A percentile compares a stretch with the other conserved stretches of the same genome.
Evolutionary conservation across 2,113 vertebrate species (phyloP).

Genomic region (Seriola aureovittata): DNA sequence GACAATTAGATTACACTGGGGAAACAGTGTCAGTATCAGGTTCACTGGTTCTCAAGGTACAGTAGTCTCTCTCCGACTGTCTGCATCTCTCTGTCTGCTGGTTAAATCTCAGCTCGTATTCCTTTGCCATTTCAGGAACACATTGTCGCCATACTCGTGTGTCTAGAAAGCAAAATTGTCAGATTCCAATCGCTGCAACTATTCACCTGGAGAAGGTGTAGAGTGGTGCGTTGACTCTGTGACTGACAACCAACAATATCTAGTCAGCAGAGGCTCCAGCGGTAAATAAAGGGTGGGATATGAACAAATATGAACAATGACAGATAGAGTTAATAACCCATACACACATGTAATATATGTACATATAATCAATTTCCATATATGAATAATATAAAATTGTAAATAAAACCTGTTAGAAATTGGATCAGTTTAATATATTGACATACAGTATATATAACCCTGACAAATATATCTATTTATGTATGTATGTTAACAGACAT

Average conservation of each 20-base stretch:
- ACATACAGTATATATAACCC: no score
- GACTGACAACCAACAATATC: neutral
- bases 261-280: neutral
- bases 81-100: neutral
- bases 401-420: no score
- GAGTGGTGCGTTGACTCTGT: neutral
- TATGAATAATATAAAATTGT: no score
- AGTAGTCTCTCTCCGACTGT: neutral
- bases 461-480: no score
- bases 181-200: neutral
- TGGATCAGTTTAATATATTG: no score
- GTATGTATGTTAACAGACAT: no score
- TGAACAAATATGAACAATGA: no score
- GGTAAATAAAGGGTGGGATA: no score
- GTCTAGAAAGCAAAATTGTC: neutral
- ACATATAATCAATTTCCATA: no score
- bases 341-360: no score
- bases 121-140: constrained; percentile 13
- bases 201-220: neutral
- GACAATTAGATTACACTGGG: constrained; percentile 4
- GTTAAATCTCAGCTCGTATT: constrained; percentile 1
- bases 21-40: constrained; percentile 22
- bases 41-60: constrained; percentile 16
- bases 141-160: neutral
- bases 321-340: no score